phyloP scores from a whole-genome alignment of 2,888 invertebrate species.

The Dryocosmus kuriphilus region DNA sequence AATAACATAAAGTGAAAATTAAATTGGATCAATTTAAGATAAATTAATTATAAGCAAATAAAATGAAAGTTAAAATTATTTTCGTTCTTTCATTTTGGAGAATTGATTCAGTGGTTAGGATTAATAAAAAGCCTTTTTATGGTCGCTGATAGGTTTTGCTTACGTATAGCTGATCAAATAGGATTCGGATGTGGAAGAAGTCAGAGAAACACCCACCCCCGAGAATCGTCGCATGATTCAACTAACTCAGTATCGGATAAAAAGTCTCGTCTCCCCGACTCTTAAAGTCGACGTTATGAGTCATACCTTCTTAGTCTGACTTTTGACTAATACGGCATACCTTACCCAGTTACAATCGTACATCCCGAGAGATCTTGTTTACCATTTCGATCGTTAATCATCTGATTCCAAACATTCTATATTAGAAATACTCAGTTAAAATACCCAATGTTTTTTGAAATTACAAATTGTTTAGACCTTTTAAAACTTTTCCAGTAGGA shows the following conservation, averaged over 20 bases:
- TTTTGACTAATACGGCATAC: slow-evolving; percentile 11
- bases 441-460: too few relatives aligned
- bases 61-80: not conserved
- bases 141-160: not conserved
- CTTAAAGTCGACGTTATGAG: slow-evolving; percentile 7
- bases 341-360: not conserved
- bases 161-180: not conserved
- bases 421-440: too few relatives aligned
- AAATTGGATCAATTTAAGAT: not conserved
- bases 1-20: slow-evolving; percentile 7
- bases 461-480: too few relatives aligned
- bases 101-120: too few relatives aligned
- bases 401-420: too few relatives aligned
- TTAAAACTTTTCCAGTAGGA: not conserved
- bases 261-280: not conserved
- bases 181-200: not conserved
- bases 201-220: slow-evolving; percentile 14
- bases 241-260: not conserved
- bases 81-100: too few relatives aligned
- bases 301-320: slow-evolving; percentile 11
- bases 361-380: not conserved
- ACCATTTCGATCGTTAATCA: too few relatives aligned
- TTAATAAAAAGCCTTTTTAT: not conserved
- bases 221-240: slow-evolving; percentile 26
- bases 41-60: not conserved